Evolutionary conservation across 2,113 vertebrate genomes (phyloP).

Genomic region (Coracopsis vasa): DNA sequence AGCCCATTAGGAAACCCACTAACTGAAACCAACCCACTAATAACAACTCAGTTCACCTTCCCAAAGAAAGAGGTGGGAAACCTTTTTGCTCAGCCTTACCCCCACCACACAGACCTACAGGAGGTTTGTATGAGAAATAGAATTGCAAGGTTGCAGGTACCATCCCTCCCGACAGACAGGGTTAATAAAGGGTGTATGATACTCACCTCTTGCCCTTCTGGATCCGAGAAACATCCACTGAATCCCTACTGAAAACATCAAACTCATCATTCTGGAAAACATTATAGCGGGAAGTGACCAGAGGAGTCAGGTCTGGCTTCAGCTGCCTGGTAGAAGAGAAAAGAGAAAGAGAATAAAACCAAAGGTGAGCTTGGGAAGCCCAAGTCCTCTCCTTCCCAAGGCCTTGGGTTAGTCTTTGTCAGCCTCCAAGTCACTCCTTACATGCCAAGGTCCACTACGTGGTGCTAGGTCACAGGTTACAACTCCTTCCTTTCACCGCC

Average conservation of each 20-base stretch:
- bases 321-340: slow-evolving; percentile 65
- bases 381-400: neutral
- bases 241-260: slow-evolving; percentile 90
- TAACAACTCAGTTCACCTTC: neutral
- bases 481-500: neutral
- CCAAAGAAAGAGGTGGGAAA: neutral
- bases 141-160: neutral
- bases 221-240: slow-evolving; percentile 88
- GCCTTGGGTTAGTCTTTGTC: neutral
- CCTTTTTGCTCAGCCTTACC: neutral
- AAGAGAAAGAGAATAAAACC: neutral
- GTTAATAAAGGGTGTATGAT: neutral
- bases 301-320: slow-evolving; percentile 76
- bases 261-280: slow-evolving; percentile 94
- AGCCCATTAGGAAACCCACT: neutral
- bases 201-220: slow-evolving; percentile 92
- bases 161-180: neutral
- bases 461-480: neutral
- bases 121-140: neutral
- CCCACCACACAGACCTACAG: neutral
- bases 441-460: fast-evolving
- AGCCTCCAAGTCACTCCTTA: neutral
- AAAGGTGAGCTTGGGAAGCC: neutral
- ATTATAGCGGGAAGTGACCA: slow-evolving; percentile 82
- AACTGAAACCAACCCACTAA: neutral